These are phyloP conservation scores for Horisme vitalbata DNA, from an alignment of 2,888 invertebrate species.

Conservation along the genomic window DNA sequence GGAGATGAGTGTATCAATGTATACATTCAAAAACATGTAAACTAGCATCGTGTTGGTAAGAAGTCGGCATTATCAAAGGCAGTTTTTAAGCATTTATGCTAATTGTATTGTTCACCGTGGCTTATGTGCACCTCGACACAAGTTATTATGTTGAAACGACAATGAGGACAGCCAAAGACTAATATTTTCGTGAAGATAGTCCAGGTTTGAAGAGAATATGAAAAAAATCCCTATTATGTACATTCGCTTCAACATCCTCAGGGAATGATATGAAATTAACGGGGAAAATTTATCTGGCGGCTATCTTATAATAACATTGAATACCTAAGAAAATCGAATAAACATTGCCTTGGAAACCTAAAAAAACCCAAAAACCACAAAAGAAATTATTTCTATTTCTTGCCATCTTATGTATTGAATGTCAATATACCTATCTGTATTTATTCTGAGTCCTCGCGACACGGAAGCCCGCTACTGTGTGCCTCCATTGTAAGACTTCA, in stretches of 20 bases:
- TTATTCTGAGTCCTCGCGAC: slow-evolving; percentile 46
- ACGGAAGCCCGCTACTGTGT: slow-evolving; percentile 80
- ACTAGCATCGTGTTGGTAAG: slow-evolving; percentile 9
- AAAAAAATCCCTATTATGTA: not conserved
- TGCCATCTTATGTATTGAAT: too few relatives aligned
- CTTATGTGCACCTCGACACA: slow-evolving; percentile 69
- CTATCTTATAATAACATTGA: too few relatives aligned
- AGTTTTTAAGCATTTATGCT: slow-evolving; percentile 66
- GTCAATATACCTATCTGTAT: slow-evolving; percentile 17
- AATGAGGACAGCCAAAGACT: slow-evolving; percentile 48
- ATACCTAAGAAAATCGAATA: too few relatives aligned
- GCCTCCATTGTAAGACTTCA: slow-evolving; percentile 55
- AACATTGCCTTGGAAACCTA: too few relatives aligned
- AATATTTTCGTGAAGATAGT: slow-evolving; percentile 9
- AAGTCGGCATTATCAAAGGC: slow-evolving; percentile 55
- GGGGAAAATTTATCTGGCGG: too few relatives aligned
- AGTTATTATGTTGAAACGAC: slow-evolving; percentile 56
- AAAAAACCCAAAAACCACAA: too few relatives aligned
- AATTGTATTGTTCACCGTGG: slow-evolving; percentile 80
- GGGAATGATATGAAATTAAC: too few relatives aligned
- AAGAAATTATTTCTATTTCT: too few relatives aligned
- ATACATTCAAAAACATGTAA: too few relatives aligned
- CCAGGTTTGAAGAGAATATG: not conserved
- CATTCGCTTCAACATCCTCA: too few relatives aligned
- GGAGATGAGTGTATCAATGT: too few relatives aligned